Evolutionary conservation across 1,140 invertebrate genomes (phyloP).

Genomic region (Heterodera schachtii): DNA sequence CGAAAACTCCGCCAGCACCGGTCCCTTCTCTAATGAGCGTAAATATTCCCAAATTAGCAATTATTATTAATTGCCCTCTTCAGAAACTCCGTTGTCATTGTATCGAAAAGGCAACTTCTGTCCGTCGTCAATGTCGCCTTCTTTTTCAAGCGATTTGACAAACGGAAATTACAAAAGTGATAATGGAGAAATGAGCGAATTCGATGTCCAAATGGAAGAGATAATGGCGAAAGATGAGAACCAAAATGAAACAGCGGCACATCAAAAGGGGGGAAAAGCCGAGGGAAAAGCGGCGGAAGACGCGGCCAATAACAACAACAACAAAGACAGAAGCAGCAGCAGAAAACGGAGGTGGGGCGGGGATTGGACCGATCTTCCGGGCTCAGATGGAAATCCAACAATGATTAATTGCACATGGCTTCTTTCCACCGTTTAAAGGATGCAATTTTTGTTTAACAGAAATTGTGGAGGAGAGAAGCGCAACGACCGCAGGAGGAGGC

Average conservation of each 20-base stretch:
- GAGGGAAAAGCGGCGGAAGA: background rate
- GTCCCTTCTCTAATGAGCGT: background rate
- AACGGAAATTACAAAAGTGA: background rate
- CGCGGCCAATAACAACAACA: background rate
- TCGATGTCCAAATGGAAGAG: slow-evolving; percentile 6
- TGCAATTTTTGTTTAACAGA: no score
- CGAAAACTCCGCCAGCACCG: background rate
- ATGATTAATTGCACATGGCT: no score
- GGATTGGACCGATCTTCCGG: no score
- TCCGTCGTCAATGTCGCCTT: background rate
- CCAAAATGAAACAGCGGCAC: background rate
- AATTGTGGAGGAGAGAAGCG: background rate
- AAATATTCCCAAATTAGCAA: background rate
- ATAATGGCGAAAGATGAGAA: background rate
- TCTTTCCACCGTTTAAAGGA: no score
- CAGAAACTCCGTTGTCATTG: background rate
- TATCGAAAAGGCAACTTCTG: background rate
- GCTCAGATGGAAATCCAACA: no score
- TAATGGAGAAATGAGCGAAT: slow-evolving; percentile 4
- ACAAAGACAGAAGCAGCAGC: background rate
- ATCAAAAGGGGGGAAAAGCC: no score
- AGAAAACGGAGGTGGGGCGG: no score
- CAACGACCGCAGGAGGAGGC: no score
- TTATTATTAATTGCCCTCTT: background rate
- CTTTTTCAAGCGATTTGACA: background rate